Percentiles rank a stretch among this genome's conserved stretches.
These are phyloP conservation scores for Pristionchus maxplancki DNA, from an alignment of 2,888 invertebrate genomes.

Conservation along the genomic window DNA sequence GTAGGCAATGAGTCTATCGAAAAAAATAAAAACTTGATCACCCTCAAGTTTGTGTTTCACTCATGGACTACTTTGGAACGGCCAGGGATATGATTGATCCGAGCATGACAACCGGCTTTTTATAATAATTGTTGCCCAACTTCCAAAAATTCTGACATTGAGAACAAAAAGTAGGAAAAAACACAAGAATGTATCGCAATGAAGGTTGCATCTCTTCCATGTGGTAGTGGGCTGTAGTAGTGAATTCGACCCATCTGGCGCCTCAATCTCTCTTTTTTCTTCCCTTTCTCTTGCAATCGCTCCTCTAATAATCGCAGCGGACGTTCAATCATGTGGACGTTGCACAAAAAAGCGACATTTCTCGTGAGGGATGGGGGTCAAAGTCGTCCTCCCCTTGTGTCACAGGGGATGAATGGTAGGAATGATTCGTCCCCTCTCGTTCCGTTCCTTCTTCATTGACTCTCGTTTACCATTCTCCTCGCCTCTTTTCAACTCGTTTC, in stretches of 20 bases:
- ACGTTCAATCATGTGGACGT: not conserved
- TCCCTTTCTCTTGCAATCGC: not conserved
- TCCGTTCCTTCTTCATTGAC: not conserved
- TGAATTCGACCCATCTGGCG: not conserved
- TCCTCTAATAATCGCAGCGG: not conserved
- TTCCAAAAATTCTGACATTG: too few relatives aligned
- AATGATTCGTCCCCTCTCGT: conserved; percentile 28
- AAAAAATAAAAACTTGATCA: not conserved
- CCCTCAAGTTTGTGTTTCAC: not conserved
- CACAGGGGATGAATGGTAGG: conserved; percentile 30
- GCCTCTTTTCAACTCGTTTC: conserved; percentile 23
- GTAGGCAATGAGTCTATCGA: not conserved
- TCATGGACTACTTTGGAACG: not conserved
- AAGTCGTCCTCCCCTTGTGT: not conserved
- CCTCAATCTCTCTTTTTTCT: not conserved
- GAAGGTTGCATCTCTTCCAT: not conserved
- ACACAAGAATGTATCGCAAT: not conserved
- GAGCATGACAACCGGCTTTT: too few relatives aligned
- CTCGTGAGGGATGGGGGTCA: conserved; percentile 30
- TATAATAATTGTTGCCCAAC: too few relatives aligned
- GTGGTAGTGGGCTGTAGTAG: not conserved
- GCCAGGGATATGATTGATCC: too few relatives aligned
- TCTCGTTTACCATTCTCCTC: conserved; percentile 1
- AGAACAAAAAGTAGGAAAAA: too few relatives aligned
- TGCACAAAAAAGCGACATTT: not conserved